Conservation (phyloP, 2,113 vertebrate species). For the Prochilodus magdalenae region DNA sequence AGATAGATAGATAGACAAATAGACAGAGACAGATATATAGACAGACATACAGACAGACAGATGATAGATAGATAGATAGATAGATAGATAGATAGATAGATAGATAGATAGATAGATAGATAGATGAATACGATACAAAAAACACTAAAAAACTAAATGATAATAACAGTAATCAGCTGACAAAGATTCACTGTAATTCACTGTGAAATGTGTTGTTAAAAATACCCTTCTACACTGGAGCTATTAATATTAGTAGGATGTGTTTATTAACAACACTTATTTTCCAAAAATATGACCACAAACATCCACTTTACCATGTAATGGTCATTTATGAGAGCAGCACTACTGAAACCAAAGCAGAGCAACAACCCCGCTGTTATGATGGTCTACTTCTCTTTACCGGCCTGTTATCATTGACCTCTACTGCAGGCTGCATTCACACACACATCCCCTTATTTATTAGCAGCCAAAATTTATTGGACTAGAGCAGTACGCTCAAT, state of each 20-base stretch:
- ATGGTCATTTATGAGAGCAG: background rate
- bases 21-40: too few species aligned
- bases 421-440: slow-evolving; percentile 26
- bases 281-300: background rate
- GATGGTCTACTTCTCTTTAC: slow-evolving; percentile 8
- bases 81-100: too few species aligned
- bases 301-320: background rate
- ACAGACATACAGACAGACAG: too few species aligned
- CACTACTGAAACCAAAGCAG: background rate
- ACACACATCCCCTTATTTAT: slow-evolving; percentile 35
- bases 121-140: too few species aligned
- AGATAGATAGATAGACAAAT: too few species aligned
- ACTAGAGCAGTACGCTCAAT: slow-evolving; percentile 39
- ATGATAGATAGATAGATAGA: too few species aligned
- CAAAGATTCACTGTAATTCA: too few species aligned
- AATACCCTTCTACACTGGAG: too few species aligned
- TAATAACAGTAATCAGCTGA: too few species aligned
- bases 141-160: too few species aligned
- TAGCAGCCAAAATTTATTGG: slow-evolving; percentile 42
- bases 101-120: too few species aligned
- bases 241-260: background rate
- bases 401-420: slow-evolving; percentile 47
- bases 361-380: background rate
- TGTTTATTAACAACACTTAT: background rate
- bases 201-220: too few species aligned